Evolutionary conservation across 64 coral and sea anemone species (phyloP).

Genomic region (Montipora foliosa): DNA sequence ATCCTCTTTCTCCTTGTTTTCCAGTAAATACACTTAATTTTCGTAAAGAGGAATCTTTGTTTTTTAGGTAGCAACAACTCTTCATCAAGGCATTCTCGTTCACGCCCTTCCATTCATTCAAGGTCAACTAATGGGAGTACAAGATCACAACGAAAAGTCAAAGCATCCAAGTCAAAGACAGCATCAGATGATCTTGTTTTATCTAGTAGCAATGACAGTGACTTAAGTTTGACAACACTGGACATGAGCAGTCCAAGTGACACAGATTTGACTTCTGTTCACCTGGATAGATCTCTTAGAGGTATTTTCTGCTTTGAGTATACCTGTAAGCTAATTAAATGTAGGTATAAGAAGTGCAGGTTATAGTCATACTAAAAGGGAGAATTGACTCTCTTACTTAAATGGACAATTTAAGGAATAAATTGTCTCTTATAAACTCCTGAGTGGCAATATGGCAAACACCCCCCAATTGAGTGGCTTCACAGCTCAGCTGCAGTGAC

Average conservation of each 20-base stretch:
- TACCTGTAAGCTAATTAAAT: too few species aligned
- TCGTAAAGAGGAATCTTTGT: too few species aligned
- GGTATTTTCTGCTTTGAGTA: background rate
- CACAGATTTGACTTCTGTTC: constrained; percentile 39
- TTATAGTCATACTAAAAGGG: background rate
- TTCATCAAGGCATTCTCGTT: background rate
- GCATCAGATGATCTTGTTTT: constrained; percentile 21
- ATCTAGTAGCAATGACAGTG: constrained; percentile 36
- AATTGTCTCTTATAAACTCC: too few species aligned
- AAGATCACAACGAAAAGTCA: background rate
- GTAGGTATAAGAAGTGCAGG: background rate
- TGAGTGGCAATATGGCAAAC: too few species aligned
- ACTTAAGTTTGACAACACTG: constrained; percentile 45
- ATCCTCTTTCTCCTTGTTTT: too few species aligned
- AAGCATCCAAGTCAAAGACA: background rate
- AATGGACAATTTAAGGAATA: too few species aligned
- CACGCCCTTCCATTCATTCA: background rate
- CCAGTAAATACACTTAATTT: too few species aligned
- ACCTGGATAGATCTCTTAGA: constrained; percentile 30
- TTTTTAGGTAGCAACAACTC: constrained; percentile 5
- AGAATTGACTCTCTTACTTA: background rate
- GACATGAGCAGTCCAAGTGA: constrained; percentile 53
- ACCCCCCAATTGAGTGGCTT: too few species aligned
- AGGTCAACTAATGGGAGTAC: constrained; percentile 7
- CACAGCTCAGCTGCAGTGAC: too few species aligned